Evolutionary conservation across 2,888 invertebrate genomes (phyloP), one percentile per base, ranked within the genome.

Genomic region (Scrobipalpa costella): DNA sequence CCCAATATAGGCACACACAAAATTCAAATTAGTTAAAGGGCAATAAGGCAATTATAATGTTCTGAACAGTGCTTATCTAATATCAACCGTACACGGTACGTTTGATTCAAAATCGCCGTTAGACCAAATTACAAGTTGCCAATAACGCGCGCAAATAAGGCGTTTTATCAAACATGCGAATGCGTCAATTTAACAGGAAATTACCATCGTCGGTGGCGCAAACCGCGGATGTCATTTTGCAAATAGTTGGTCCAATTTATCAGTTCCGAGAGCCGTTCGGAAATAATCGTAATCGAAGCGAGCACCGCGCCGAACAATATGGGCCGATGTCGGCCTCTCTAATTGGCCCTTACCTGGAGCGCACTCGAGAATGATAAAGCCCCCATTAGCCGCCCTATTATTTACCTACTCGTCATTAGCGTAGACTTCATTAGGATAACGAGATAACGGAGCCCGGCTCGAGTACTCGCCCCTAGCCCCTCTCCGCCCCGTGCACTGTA

Each of bases 391-490:
- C 88, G 87, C 89, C 90, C 90, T 91, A 91, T 91, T 90, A 91
- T 91, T 91, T 91, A 91, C 90, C 90, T 90, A 90, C 90, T 91
- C 91, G 89, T 90, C 90, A 91, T 91, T 91, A 91, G 90, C 88
- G 90, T 90, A 90, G 90, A 90, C 88, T 91, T 91, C 90, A 91
- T 91, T 91, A 91, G 90, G 90, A 88, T 90, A 91, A 91, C 91
- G 90, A 91, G 90, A 91, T 91, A 91, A 90, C 89, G 86, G 86
- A 86, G 86, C 85, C 82, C 79, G 72, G 75, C 81, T 85, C 80
- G 84, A 86, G 84, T 82, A 74, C 78, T 73, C 73, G 76, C 74
- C 77, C 77, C 79, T 44, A 44, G 75, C 74, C 78, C 77, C 80
- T 27, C 33, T 78, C 73, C 73, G 75, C 74, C 77, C 77, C 80